phyloP scores from a whole-genome alignment of 2,888 invertebrate species.

The Julus scanicus region DNA sequence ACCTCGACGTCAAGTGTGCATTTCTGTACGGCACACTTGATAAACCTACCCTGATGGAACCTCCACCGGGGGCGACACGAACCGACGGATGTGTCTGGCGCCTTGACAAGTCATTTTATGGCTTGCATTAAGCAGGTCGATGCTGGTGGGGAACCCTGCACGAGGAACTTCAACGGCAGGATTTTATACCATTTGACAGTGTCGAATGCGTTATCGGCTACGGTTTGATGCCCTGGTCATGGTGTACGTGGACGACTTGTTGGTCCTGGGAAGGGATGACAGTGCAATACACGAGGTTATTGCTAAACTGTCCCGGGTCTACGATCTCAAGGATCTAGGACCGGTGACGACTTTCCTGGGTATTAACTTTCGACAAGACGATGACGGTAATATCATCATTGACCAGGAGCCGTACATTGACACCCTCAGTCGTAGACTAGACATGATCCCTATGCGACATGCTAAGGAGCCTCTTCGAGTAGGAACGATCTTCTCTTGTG shows the following conservation, averaged over 20 bases:
- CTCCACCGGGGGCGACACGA: too few species aligned
- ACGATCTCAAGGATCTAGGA: neutral
- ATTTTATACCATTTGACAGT: neutral
- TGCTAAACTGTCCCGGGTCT: neutral
- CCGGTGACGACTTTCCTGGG: neutral
- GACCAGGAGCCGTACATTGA: neutral
- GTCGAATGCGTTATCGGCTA: neutral
- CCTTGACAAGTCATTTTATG: too few species aligned
- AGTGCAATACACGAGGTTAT: neutral
- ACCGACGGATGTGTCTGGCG: too few species aligned
- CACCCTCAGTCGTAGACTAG: neutral
- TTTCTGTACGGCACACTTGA: too few species aligned
- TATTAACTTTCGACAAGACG: neutral
- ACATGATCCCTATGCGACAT: neutral
- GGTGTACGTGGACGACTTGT: neutral
- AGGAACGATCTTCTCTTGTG: neutral
- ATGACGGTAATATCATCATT: neutral
- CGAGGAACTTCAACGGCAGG: too few species aligned
- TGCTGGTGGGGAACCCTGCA: too few species aligned
- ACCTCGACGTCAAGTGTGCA: too few species aligned
- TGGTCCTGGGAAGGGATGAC: neutral
- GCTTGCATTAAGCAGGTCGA: too few species aligned
- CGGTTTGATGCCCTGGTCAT: neutral
- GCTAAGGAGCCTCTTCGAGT: neutral
- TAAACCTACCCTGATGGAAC: too few species aligned